A percentile compares a stretch with the other conserved stretches of the same genome.
These are phyloP conservation scores for Scaptomyza tumidula DNA, from an alignment of 2,888 invertebrate genomes.

Conservation along the genomic window DNA sequence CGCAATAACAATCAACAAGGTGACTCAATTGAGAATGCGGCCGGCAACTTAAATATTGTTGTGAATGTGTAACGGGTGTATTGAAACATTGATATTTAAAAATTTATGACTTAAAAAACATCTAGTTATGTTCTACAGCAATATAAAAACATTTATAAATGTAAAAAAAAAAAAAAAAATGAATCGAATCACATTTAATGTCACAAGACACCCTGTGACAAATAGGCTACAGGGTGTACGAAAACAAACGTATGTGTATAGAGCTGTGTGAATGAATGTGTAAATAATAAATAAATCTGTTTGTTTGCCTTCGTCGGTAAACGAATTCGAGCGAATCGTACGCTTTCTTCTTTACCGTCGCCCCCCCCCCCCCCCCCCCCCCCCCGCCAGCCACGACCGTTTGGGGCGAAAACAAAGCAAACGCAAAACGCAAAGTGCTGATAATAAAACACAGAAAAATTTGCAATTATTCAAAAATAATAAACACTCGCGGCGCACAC, in stretches of 20 bases:
- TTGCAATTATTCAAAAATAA: constrained; percentile 67
- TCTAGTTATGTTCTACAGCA: no score
- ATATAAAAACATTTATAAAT: neutral
- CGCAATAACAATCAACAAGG: constrained; percentile 59
- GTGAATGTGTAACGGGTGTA: constrained; percentile 1
- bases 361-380: no score
- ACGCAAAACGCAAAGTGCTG: constrained; percentile 62
- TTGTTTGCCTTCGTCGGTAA: constrained; percentile 42
- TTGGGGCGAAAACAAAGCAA: constrained; percentile 54
- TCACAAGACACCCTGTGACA: neutral
- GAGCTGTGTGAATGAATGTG: constrained; percentile 2
- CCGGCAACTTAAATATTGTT: neutral
- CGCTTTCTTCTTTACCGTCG: constrained; percentile 54
- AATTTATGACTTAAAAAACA: neutral
- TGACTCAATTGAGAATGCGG: constrained; percentile 35
- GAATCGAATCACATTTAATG: neutral
- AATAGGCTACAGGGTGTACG: constrained; percentile 25
- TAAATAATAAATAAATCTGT: constrained; percentile 47
- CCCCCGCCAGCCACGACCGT: constrained; percentile 17
- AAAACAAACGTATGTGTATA: constrained; percentile 16
- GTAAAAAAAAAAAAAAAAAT: neutral
- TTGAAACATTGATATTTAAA: neutral
- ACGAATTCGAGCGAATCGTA: constrained; percentile 67
- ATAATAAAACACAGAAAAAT: constrained; percentile 65
- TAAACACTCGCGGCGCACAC: constrained; percentile 50